Base-by-base conservation (phyloP, 2,888 invertebrate species). In the Bombyx huttoni region DNA sequence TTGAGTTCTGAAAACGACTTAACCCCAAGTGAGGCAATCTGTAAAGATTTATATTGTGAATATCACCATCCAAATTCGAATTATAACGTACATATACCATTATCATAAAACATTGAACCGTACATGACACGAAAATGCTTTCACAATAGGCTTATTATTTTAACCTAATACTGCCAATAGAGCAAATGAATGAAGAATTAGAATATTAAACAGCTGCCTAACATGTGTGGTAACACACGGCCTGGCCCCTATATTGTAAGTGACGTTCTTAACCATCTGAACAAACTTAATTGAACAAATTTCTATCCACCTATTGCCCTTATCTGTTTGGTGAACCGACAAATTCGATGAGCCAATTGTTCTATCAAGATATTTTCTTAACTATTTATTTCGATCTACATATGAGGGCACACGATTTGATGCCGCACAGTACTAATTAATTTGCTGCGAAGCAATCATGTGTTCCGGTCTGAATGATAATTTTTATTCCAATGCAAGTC, bases 221-320 rank as follows among this genome's bases (percentile, higher is more conserved):
- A 55, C 65, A 64, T 73, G 73, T 78, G 79, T 76, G 77, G 79
- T 74, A 78, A 81, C 68, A 71, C 64, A 64, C 62, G 67, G 63
- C 40, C 40, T 12, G 40, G 40, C 40, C 62, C 67, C 76, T 68
- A 79, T 80, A 82, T 81, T 82, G 72, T 80, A 80, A 83, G 79
- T 83, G 84, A 85, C 84, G 67, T 77, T 73, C 75, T 76, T 81
- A 85, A 83, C 81, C 78, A 82, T 79, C 81, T 83, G 79, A 82
- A 83, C 78, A 84, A 82, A 81, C 73, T 72, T 79, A 85, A 83
- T 85, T 84, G 84, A 77, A 81, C 81, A 82, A 83, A 82, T 84
- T 40, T 73, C 82, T 78, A 81, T 81, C 81, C 77, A 80, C 81
- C 81, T 76, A 78, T 78, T 77, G 82, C 80, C 84, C 85, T 82